These are phyloP conservation scores for Macrophya annulata DNA, from an alignment of 2,888 invertebrate genomes.

Conservation along the genomic window DNA sequence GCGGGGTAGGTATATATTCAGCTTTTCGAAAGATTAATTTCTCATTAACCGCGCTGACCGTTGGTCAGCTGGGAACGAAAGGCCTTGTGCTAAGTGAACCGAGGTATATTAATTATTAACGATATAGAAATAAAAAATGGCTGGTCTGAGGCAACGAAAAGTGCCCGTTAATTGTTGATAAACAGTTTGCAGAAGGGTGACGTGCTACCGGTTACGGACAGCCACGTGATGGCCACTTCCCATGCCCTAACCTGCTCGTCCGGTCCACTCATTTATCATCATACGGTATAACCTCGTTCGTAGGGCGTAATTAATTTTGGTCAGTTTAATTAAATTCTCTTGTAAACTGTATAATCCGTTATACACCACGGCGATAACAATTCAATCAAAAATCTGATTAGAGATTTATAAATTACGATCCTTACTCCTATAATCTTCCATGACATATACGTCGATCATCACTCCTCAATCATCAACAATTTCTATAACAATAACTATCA, in stretches of 20 bases:
- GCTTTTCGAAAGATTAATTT: constrained; percentile 53
- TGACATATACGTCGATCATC: neutral
- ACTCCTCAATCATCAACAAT: neutral
- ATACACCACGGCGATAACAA: constrained; percentile 45
- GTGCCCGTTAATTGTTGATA: constrained; percentile 55
- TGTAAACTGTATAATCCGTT: constrained; percentile 37
- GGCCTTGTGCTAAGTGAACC: constrained; percentile 22
- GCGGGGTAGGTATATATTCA: neutral
- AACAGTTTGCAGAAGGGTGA: constrained; percentile 39
- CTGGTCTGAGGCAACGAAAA: constrained; percentile 24
- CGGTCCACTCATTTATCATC: constrained; percentile 54
- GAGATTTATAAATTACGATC: constrained; percentile 23
- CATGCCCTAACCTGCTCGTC: constrained; percentile 16
- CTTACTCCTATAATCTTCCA: neutral
- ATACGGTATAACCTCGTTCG: constrained; percentile 41
- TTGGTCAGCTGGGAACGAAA: constrained; percentile 48
- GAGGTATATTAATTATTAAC: constrained; percentile 48
- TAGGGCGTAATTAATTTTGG: constrained; percentile 57
- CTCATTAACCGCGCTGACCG: constrained; percentile 48
- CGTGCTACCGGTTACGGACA: constrained; percentile 1
- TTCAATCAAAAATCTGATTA: constrained; percentile 42
- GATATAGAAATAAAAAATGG: constrained; percentile 7
- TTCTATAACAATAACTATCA: neutral
- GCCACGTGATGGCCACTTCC: constrained; percentile 53
- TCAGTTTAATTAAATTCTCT: constrained; percentile 58